Evolutionary conservation across 2,113 vertebrate species (phyloP).

Genomic region (Bufo gargarizans): DNA sequence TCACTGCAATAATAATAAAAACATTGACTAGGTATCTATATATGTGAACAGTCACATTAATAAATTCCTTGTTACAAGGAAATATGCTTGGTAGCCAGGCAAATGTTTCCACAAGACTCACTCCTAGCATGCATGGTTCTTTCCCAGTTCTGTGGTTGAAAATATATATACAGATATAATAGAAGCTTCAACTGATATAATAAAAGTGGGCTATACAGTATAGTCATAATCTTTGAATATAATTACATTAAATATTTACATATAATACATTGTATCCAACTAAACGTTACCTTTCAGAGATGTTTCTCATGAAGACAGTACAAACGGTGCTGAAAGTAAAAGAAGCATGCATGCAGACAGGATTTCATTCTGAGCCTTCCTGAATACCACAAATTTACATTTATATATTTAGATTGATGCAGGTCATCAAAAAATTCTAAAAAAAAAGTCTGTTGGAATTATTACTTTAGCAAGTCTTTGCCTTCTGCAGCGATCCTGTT

Average conservation of each 20-base stretch:
- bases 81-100: slow-evolving; percentile 70
- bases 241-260: slow-evolving; percentile 68
- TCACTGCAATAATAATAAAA: not conserved
- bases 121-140: slow-evolving; percentile 69
- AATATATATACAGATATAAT: not conserved
- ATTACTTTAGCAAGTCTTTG: slow-evolving; percentile 94
- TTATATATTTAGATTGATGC: slow-evolving; percentile 8
- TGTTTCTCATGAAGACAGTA: slow-evolving; percentile 65
- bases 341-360: slow-evolving; percentile 79
- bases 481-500: slow-evolving; percentile 85
- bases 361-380: slow-evolving; percentile 60
- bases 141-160: slow-evolving; percentile 52
- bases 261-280: slow-evolving; percentile 59
- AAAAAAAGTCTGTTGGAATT: slow-evolving; percentile 14
- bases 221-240: slow-evolving; percentile 64
- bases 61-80: slow-evolving; percentile 88
- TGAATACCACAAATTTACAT: slow-evolving; percentile 48
- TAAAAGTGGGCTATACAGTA: slow-evolving; percentile 29
- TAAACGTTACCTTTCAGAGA: slow-evolving; percentile 65
- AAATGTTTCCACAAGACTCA: slow-evolving; percentile 63
- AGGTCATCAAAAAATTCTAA: not conserved
- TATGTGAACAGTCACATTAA: slow-evolving; percentile 58
- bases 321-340: slow-evolving; percentile 64
- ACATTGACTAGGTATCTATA: not conserved
- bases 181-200: not conserved